These are phyloP conservation scores for Himalopsyche tibetana DNA, from an alignment of 2,888 invertebrate species.

Conservation along the genomic window DNA sequence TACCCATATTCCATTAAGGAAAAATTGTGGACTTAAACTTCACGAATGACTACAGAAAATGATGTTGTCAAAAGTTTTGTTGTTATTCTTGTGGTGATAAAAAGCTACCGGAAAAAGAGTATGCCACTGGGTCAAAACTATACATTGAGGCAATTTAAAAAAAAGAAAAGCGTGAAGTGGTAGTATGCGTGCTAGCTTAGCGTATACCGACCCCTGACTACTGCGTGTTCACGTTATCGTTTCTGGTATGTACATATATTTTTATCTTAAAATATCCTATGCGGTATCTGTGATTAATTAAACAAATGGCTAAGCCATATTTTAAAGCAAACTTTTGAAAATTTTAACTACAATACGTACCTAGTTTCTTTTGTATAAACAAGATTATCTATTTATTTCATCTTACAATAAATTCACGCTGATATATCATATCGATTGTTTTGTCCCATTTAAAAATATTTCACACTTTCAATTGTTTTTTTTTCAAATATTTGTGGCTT, in stretches of 20 bases:
- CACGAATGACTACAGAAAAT: not conserved
- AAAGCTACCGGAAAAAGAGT: not conserved
- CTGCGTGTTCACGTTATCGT: conserved; percentile 27
- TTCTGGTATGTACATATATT: not conserved
- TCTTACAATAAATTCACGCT: too few species aligned
- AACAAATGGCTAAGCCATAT: not conserved
- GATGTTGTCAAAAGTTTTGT: not conserved
- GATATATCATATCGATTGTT: too few species aligned
- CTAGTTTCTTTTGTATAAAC: too few species aligned
- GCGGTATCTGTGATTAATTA: conserved; percentile 36
- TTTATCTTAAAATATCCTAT: conserved; percentile 25
- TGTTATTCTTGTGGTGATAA: too few species aligned
- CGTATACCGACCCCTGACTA: conserved; percentile 14
- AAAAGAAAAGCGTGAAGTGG: conserved; percentile 1
- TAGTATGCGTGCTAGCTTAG: conserved; percentile 1
- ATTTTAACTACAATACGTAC: too few species aligned
- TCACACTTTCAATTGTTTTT: too few species aligned
- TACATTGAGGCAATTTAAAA: not conserved
- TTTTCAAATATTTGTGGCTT: too few species aligned
- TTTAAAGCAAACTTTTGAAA: not conserved
- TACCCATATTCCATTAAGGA: too few species aligned
- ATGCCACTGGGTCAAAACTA: conserved; percentile 11
- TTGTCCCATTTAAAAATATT: too few species aligned
- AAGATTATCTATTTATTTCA: too few species aligned
- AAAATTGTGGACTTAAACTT: not conserved